phyloP scores from a whole-genome alignment of 2,113 vertebrate genomes.

The Brienomyrus longianalis region DNA sequence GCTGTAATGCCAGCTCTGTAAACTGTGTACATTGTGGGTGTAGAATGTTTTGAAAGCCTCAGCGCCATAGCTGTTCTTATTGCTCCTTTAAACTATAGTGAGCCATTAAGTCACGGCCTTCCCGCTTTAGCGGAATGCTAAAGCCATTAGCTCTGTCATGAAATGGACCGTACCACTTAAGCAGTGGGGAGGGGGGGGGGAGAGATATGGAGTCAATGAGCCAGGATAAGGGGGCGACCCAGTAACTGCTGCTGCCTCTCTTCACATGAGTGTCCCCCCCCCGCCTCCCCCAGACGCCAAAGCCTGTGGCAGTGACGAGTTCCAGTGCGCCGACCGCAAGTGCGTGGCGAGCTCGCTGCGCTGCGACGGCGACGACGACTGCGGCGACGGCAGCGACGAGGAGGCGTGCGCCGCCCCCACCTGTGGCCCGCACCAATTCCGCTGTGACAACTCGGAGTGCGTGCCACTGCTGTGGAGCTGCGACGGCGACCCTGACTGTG shows the following conservation, averaged over 20 bases:
- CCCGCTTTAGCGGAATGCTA: not conserved
- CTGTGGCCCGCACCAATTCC: conserved; percentile 82
- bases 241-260: not conserved
- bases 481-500: conserved; percentile 84
- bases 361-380: conserved; percentile 85
- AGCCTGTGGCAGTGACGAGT: conserved; percentile 76
- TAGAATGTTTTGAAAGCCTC: not conserved
- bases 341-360: conserved; percentile 80
- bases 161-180: not conserved
- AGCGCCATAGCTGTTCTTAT: not conserved
- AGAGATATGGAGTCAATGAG: not conserved
- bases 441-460: conserved; percentile 80
- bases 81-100: not conserved
- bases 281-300: conserved; percentile 48
- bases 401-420: conserved; percentile 71
- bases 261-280: not conserved
- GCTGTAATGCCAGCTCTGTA: not conserved
- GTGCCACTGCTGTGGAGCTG: conserved; percentile 91
- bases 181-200: not conserved
- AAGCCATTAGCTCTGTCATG: not conserved
- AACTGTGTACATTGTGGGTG: not conserved
- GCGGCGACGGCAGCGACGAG: conserved; percentile 85
- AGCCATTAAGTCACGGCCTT: not conserved
- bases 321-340: conserved; percentile 84
- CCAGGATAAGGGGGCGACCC: not conserved